Percentiles rank a stretch among this genome's conserved stretches.
phyloP scores from a whole-genome alignment of 2,113 vertebrate genomes.

The Ondatra zibethicus region DNA sequence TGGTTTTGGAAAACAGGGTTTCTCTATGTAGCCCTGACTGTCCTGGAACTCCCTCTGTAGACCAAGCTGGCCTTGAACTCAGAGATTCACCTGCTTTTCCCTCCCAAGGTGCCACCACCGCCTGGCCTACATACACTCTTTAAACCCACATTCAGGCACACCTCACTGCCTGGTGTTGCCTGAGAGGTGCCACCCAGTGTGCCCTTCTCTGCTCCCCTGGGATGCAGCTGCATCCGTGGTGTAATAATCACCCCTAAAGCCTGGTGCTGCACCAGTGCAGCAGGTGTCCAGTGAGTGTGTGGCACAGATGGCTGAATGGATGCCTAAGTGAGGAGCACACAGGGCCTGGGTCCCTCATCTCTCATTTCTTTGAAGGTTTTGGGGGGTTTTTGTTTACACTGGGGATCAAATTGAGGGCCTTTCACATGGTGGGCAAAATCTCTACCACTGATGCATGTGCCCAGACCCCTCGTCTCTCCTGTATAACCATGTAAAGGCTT shows the following conservation, averaged over 20 bases:
- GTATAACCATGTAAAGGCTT: rapidly evolving
- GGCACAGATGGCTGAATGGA: rapidly evolving
- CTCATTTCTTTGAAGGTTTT: not conserved
- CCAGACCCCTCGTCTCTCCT: rapidly evolving
- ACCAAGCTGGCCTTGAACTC: not conserved
- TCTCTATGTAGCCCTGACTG: not conserved
- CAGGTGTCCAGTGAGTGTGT: not conserved
- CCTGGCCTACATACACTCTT: not conserved
- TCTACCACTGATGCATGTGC: no score
- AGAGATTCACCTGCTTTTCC: not conserved
- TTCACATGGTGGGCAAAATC: not conserved
- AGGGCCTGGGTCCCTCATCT: not conserved
- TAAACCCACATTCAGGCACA: not conserved
- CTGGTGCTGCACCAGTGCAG: not conserved
- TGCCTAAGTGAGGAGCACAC: rapidly evolving
- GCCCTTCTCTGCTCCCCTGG: not conserved
- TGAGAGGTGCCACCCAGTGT: rapidly evolving
- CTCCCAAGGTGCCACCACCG: not conserved
- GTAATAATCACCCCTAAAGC: rapidly evolving
- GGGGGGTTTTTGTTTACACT: not conserved
- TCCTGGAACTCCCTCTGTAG: not conserved
- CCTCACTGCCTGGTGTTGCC: not conserved
- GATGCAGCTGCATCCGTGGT: rapidly evolving
- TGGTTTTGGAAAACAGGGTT: not conserved
- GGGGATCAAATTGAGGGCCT: not conserved